Evolutionary conservation across 2,888 invertebrate genomes (phyloP), one percentile per base, ranked within the genome.

Genomic region (Synanthedon formicaeformis): DNA sequence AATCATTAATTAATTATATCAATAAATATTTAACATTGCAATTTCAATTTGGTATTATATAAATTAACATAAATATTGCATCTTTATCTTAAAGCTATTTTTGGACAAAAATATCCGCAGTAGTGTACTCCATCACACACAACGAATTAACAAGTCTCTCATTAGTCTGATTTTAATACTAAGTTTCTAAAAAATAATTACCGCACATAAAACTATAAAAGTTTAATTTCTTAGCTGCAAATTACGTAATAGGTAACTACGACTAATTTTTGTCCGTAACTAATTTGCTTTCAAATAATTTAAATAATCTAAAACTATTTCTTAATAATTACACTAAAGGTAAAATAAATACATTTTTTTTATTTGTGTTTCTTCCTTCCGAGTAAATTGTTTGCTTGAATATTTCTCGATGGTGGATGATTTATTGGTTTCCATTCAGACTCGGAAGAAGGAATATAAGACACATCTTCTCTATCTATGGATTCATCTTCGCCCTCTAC

Each of bases 391-490:
- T 63, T 54, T 12, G 59, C 61, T 61, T 74, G 73, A 48, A 58
- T 65, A 62, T 69, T 75, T 63, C 71, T 72, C 40, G 75, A 63
- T 34, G 75, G 59, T 16, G 75, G 77, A 53, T 76, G 75, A 52
- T 77, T 83, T 18, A 88, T 86, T 1, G 88, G 88, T 60, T 84
- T 87, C 88, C 88, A 88, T 64, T 87, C 88, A 0, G 85, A 75
- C 60, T 88, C 84, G 18, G 69, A 55, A 3, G 75, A 64, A 11
- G 75, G 71, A 8, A 71, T 57, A 58, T 69, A 83, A 16, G 71
- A 66, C 48, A 72, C 54, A 53, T 86, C 87, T 62, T 82, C 85
- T 66, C 86, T 74, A 54, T 87, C 87, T 58, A 83, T 81, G 12
- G 79, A 76, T 45, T 72, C 72, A 50, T 77, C 73, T 50, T 71